These are phyloP conservation scores for Eristalinus aeneus DNA, from an alignment of 2,888 invertebrate genomes.

Conservation along the genomic window DNA sequence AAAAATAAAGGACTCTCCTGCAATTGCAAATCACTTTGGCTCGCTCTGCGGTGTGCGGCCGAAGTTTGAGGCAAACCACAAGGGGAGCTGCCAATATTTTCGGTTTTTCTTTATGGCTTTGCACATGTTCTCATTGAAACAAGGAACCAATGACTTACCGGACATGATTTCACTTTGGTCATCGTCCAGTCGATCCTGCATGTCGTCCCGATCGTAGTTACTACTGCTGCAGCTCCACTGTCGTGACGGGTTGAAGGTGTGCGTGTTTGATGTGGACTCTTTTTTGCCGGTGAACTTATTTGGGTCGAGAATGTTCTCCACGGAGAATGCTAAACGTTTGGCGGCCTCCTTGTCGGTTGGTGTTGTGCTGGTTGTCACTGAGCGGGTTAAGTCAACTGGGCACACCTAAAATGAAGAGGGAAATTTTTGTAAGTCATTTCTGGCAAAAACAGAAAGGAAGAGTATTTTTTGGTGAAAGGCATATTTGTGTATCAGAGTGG, in stretches of 20 bases:
- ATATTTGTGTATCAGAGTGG: too few relatives aligned
- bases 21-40: constrained; percentile 47
- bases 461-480: too few relatives aligned
- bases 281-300: constrained; percentile 92
- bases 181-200: constrained; percentile 79
- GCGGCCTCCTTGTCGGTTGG: constrained; percentile 79
- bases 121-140: not conserved
- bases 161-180: constrained; percentile 82
- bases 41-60: not conserved
- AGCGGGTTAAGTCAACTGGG: constrained; percentile 80
- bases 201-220: constrained; percentile 80
- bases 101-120: not conserved
- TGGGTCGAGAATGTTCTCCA: constrained; percentile 94
- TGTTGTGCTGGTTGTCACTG: constrained; percentile 77
- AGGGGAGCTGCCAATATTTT: constrained; percentile 3
- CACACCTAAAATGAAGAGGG: constrained; percentile 76
- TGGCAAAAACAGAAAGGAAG: too few relatives aligned
- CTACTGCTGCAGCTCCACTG: constrained; percentile 80
- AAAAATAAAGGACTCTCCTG: constrained; percentile 44
- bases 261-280: constrained; percentile 73
- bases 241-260: constrained; percentile 75
- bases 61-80: constrained; percentile 38
- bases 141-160: constrained; percentile 79
- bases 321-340: constrained; percentile 90
- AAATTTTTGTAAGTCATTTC: not conserved